Conservation (phyloP, 1,140 invertebrate species). For the Trichoplusia ni region DNA sequence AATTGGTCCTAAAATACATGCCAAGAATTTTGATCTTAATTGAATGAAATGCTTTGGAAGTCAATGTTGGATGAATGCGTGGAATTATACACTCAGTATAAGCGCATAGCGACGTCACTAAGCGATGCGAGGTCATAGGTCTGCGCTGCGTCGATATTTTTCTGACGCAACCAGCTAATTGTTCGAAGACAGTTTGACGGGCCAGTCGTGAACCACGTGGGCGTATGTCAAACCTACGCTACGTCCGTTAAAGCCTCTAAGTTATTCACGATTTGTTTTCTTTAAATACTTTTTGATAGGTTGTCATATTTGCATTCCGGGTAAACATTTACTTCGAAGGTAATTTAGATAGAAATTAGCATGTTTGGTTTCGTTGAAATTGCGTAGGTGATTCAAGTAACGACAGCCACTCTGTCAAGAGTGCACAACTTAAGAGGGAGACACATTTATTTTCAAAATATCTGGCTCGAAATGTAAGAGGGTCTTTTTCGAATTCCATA, state of each 20-base stretch:
- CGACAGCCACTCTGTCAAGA: too few species aligned
- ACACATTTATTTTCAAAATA: too few species aligned
- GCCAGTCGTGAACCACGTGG: constrained; percentile 21
- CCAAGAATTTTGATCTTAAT: too few species aligned
- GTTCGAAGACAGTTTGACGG: constrained; percentile 36
- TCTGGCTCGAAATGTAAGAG: neutral
- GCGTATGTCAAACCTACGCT: constrained; percentile 21
- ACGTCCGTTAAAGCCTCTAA: neutral
- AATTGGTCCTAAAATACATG: too few species aligned
- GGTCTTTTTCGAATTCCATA: neutral
- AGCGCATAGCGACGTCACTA: constrained; percentile 14
- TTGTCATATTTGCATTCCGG: too few species aligned
- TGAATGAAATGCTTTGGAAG: too few species aligned
- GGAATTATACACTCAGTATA: neutral
- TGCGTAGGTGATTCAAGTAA: too few species aligned
- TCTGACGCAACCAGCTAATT: constrained; percentile 32
- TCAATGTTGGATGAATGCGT: neutral
- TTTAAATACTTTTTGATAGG: neutral
- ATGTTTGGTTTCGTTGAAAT: too few species aligned
- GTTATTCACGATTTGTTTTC: neutral
- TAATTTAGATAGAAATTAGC: too few species aligned
- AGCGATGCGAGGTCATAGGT: constrained; percentile 16
- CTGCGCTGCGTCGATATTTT: constrained; percentile 32
- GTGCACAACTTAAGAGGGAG: too few species aligned
- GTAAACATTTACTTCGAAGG: too few species aligned